Percentiles rank a stretch among this genome's conserved stretches.
Evolutionary conservation across 2,113 vertebrate genomes (phyloP).

Genomic region (Nothoprocta perdicaria): DNA sequence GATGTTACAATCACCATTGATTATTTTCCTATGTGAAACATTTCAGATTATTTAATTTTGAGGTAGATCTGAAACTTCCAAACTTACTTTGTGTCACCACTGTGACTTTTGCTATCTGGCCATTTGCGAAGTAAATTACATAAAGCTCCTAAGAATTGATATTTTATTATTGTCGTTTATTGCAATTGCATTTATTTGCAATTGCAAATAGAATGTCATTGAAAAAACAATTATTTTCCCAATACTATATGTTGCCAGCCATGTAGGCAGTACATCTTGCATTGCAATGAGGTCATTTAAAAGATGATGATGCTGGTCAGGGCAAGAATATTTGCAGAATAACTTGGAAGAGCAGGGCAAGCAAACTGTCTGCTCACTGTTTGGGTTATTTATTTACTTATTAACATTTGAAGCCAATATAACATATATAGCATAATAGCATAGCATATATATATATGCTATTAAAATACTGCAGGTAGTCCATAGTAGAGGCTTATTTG

Average conservation of each 20-base stretch:
- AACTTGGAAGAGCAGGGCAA: neutral
- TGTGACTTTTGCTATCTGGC: neutral
- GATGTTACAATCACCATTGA: neutral
- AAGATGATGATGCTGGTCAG: neutral
- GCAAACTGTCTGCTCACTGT: neutral
- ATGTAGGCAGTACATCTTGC: neutral
- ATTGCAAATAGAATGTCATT: neutral
- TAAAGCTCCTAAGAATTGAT: neutral
- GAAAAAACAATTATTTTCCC: neutral
- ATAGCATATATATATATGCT: neutral
- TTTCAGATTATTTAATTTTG: neutral
- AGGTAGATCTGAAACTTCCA: neutral
- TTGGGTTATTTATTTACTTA: neutral
- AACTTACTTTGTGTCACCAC: neutral
- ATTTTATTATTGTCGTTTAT: slow-evolving; percentile 16
- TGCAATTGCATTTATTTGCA: slow-evolving; percentile 8
- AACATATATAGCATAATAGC: neutral
- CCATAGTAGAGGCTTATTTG: neutral
- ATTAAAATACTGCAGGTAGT: slow-evolving; percentile 1
- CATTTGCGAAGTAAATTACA: slow-evolving; percentile 16
- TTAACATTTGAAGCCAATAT: neutral
- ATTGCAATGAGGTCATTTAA: slow-evolving; percentile 27
- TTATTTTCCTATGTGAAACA: neutral
- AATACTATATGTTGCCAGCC: neutral
- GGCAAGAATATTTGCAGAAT: neutral